Evolutionary conservation across 2,888 invertebrate genomes (phyloP).

Genomic region (Troides oblongomaculatus): DNA sequence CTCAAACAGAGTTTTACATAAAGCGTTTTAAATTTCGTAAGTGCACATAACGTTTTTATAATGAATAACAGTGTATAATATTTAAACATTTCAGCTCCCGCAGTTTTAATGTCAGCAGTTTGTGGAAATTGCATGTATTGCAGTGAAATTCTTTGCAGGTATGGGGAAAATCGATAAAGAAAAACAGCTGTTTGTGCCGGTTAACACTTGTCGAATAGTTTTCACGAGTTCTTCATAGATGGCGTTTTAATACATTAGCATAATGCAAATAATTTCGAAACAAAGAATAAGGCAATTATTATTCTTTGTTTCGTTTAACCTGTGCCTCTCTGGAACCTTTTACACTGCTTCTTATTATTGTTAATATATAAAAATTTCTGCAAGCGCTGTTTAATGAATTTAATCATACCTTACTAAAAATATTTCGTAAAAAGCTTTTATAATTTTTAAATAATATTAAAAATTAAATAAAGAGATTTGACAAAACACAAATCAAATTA

Average conservation of each 20-base stretch:
- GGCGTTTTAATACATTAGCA: constrained; percentile 37
- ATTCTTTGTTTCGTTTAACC: not conserved
- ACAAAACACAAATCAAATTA: no score
- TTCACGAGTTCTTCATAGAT: constrained; percentile 39
- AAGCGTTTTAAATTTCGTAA: constrained; percentile 2
- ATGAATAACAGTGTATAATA: constrained; percentile 7
- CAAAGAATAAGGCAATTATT: not conserved
- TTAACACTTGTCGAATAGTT: constrained; percentile 22
- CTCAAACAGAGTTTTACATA: constrained; percentile 2
- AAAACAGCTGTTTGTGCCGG: constrained; percentile 60
- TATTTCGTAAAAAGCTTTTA: no score
- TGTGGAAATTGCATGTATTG: constrained; percentile 47
- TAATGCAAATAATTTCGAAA: not conserved
- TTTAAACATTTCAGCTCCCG: constrained; percentile 4
- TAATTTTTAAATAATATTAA: no score
- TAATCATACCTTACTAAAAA: no score
- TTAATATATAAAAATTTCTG: no score
- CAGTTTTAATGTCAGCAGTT: constrained; percentile 38
- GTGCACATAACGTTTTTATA: not conserved
- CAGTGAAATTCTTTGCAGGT: constrained; percentile 61
- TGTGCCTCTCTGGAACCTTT: not conserved
- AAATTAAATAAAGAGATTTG: no score
- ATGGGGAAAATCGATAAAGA: constrained; percentile 60
- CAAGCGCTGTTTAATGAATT: no score
- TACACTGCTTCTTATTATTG: no score